These are phyloP conservation scores for Natator depressus DNA, from an alignment of 2,113 vertebrate species.

Conservation along the genomic window DNA sequence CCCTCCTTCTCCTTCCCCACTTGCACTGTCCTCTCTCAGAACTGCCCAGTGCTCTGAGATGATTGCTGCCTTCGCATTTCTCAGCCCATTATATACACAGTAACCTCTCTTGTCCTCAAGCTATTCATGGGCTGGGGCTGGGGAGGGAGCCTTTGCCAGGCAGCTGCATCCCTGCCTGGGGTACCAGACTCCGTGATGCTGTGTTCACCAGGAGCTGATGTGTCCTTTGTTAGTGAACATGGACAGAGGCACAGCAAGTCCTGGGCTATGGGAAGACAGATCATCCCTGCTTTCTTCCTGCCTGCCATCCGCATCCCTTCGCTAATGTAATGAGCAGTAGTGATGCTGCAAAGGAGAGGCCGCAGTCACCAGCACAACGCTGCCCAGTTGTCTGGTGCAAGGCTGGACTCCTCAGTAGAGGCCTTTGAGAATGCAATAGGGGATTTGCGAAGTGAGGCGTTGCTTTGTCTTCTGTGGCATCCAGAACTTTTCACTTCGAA, in stretches of 20 bases:
- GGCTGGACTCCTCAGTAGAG: not conserved
- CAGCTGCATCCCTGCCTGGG: not conserved
- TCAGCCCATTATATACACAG: not conserved
- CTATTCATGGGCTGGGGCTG: not conserved
- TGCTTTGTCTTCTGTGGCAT: slow-evolving; percentile 21
- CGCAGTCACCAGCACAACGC: not conserved
- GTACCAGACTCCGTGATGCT: not conserved
- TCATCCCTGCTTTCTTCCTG: not conserved
- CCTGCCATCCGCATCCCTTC: not conserved
- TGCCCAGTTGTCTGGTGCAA: not conserved
- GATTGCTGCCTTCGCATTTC: not conserved
- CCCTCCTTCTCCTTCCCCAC: not conserved
- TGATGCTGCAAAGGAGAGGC: not conserved
- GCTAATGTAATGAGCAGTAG: fast-evolving
- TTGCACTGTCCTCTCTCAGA: not conserved
- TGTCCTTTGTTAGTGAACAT: not conserved
- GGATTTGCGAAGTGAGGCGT: slow-evolving; percentile 20
- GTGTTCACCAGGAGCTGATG: too few relatives aligned
- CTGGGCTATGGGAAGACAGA: not conserved
- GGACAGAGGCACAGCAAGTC: not conserved
- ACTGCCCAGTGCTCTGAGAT: not conserved
- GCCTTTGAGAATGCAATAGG: not conserved
- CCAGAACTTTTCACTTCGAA: not conserved
- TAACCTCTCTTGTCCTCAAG: not conserved
- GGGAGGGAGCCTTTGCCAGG: not conserved